phyloP scores from a whole-genome alignment of 2,888 invertebrate genomes.

The Cristatella mucedo region DNA sequence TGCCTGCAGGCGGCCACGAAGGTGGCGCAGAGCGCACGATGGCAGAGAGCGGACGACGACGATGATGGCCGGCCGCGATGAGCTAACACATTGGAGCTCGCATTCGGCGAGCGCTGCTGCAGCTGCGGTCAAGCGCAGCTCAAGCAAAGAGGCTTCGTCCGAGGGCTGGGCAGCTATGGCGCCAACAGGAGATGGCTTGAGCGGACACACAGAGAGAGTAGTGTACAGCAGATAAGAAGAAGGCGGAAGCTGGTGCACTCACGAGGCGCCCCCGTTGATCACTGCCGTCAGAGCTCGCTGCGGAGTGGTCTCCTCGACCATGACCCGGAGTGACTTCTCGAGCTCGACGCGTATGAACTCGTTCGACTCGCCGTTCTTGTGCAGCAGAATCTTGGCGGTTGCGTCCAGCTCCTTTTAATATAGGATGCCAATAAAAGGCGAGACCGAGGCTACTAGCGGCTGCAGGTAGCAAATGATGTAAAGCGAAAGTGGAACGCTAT shows the following conservation, averaged over 20 bases:
- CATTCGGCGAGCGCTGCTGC: too few relatives aligned
- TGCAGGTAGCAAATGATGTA: too few relatives aligned
- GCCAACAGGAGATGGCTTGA: neutral
- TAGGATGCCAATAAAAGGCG: too few relatives aligned
- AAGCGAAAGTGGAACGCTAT: too few relatives aligned
- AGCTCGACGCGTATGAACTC: conserved; percentile 71
- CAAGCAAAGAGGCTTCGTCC: too few relatives aligned
- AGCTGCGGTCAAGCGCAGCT: too few relatives aligned
- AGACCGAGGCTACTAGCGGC: too few relatives aligned
- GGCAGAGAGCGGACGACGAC: too few relatives aligned
- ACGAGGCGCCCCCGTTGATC: conserved; percentile 36
- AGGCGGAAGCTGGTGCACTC: conserved; percentile 16
- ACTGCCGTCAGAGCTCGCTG: conserved; percentile 35
- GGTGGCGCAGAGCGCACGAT: too few relatives aligned
- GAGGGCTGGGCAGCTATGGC: too few relatives aligned
- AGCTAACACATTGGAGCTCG: too few relatives aligned
- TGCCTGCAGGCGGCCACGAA: conserved; percentile 42
- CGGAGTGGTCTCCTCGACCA: conserved; percentile 61
- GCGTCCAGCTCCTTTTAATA: conserved; percentile 75
- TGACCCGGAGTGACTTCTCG: conserved; percentile 58
- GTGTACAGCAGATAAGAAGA: neutral
- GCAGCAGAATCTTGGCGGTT: conserved; percentile 59
- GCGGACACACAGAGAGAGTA: neutral
- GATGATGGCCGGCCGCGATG: too few relatives aligned
- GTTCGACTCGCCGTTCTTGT: conserved; percentile 81